Percentiles rank a stretch among this genome's conserved stretches.
Conservation (phyloP, 1,140 invertebrate genomes). For the Drosophila cardini region DNA sequence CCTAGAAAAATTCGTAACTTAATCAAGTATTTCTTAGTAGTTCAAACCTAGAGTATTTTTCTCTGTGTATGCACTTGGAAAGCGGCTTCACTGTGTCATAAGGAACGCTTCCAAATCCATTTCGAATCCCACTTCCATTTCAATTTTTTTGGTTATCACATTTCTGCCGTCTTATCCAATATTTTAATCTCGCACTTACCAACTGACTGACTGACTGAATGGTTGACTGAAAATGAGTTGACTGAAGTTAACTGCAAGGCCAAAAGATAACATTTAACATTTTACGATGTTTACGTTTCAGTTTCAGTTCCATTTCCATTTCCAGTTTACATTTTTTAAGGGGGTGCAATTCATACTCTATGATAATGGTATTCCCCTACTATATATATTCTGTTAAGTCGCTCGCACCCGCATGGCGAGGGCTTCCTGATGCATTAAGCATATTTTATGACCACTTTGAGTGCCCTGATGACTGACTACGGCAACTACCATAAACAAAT, state of each 20-base stretch:
- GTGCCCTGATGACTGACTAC: conserved; percentile 29
- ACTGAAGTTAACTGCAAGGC: conserved; percentile 45
- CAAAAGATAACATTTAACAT: conserved; percentile 57
- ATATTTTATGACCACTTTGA: conserved; percentile 82
- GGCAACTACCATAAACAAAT: conserved; percentile 26
- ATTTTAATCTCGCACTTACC: conserved; percentile 82
- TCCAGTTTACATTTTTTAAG: conserved; percentile 40
- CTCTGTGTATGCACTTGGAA: conserved; percentile 39
- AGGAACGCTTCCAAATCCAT: conserved; percentile 69
- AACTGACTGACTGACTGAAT: conserved; percentile 51
- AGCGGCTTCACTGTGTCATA: conserved; percentile 45
- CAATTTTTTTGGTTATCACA: conserved; percentile 55
- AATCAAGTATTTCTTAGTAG: no score
- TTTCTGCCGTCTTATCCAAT: conserved; percentile 71
- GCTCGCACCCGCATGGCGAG: conserved; percentile 67
- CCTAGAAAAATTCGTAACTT: no score
- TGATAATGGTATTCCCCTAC: no score
- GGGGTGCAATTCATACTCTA: conserved; percentile 31
- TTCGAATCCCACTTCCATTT: conserved; percentile 58
- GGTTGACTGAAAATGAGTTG: conserved; percentile 14
- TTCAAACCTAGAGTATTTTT: conserved; percentile 30
- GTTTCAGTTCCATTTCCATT: no score
- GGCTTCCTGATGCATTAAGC: conserved; percentile 81
- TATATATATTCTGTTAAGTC: no score
- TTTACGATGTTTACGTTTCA: conserved; percentile 41